Evolutionary conservation across 2,113 vertebrate species (phyloP).

Genomic region (Asarcornis scutulata): DNA sequence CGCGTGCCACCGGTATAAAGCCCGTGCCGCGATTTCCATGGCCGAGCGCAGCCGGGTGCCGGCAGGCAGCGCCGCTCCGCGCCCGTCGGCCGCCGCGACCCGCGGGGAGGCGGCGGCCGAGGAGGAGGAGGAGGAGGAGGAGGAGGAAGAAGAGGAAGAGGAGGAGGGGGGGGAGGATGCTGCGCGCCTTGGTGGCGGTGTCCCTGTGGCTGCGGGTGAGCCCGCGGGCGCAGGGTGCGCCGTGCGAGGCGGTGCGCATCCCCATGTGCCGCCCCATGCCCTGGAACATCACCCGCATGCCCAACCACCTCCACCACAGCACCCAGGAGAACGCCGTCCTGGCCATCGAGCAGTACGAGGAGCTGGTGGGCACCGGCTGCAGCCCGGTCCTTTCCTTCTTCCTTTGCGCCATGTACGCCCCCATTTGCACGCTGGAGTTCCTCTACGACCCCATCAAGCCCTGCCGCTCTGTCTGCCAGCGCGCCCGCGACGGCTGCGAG

Average conservation of each 20-base stretch:
- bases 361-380: conserved; percentile 81
- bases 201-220: conserved; percentile 74
- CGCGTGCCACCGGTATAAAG: conserved; percentile 73
- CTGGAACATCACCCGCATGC: conserved; percentile 86
- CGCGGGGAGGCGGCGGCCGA: too few species aligned
- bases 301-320: conserved; percentile 87
- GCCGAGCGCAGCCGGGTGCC: not conserved
- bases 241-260: conserved; percentile 84
- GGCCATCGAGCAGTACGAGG: conserved; percentile 84
- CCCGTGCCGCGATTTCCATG: conserved; percentile 57
- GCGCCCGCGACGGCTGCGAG: conserved; percentile 81
- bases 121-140: not conserved
- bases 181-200: conserved; percentile 54
- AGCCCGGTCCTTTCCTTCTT: conserved; percentile 81
- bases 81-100: not conserved
- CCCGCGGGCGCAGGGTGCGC: conserved; percentile 73
- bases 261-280: conserved; percentile 84
- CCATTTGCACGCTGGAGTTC: conserved; percentile 83
- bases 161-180: not conserved
- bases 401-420: conserved; percentile 85
- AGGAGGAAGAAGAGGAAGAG: not conserved
- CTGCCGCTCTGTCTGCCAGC: conserved; percentile 81
- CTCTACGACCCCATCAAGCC: conserved; percentile 84
- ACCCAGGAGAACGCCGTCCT: conserved; percentile 85
- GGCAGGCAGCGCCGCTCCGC: not conserved